Evolutionary conservation across 2,888 invertebrate genomes (phyloP), one percentile per base, ranked within the genome.

Genomic region (Argynnis bischoffii): DNA sequence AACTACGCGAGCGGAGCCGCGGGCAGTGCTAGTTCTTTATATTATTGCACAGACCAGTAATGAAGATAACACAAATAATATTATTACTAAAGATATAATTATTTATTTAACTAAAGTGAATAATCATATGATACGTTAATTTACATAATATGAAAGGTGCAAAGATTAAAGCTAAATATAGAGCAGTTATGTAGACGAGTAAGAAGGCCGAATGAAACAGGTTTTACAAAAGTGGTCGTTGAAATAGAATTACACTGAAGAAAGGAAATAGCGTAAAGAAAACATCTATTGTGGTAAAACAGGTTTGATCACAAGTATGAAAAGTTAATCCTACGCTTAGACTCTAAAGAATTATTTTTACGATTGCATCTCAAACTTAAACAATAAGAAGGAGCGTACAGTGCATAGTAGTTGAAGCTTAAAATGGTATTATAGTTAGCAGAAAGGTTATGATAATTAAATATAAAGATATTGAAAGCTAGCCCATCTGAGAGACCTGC

Each of bases 211-310:
- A 51, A 14, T 51, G 50, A 51, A 61, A 61, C 61, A 50, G 14
- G 61, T 51, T 61, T 16, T 18, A 14, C 14, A 35, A 35, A 61
- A 61, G 50, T 51, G 35, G 61, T 41, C 61, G 51, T 50, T 61
- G 61, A 41, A 61, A 61, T 61, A 61, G 51, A 50, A 51, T 51
- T 61, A 61, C 61, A 35, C 51, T 51, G 18, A 61, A 61, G 60
- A 61, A 61, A 61, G 51, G 61, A 51, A 51, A 51, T 35, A 51
- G 51, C 35, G 51, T 51, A 61, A 61, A 61, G 61, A 51, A 61
- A 61, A 61, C 61, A 50, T 21, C 51, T 61, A 51, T 61, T 61
- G 61, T 61, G 35, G 18, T 51, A 21, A 50, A 31, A 51, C 61
- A 61, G 61, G 61, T 61, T 61, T 50, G 18, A 51, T 61, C 18